Evolutionary conservation across 2,797 vertebrate species (phyloP).

Genomic region (Pachyuromys duprasi): DNA sequence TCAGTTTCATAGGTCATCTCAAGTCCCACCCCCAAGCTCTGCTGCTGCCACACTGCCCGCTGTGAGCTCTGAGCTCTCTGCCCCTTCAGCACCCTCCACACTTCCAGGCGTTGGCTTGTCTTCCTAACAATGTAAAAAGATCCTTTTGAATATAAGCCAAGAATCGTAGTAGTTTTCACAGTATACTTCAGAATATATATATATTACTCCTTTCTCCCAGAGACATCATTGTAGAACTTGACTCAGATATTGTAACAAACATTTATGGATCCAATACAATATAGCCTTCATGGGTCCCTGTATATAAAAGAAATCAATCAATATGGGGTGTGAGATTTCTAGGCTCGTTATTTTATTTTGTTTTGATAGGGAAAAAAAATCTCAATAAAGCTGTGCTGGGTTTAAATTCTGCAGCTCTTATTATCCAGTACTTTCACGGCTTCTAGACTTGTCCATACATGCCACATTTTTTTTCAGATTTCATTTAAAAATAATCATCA

Average conservation of each 20-base stretch:
- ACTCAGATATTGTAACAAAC: neutral
- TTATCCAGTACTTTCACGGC: neutral
- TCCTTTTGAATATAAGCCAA: neutral
- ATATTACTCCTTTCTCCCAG: neutral
- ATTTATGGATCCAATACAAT: neutral
- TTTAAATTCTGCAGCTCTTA: neutral
- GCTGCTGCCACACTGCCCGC: neutral
- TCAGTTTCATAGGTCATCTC: neutral
- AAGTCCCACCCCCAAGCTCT: neutral
- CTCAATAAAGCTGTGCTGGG: neutral
- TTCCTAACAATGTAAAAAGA: neutral
- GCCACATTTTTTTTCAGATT: neutral
- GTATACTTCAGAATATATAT: neutral
- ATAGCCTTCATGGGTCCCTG: neutral
- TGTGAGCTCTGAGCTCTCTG: neutral
- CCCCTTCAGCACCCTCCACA: neutral
- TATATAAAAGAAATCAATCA: neutral
- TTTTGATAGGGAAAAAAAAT: neutral
- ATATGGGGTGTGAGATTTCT: neutral
- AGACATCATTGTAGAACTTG: neutral
- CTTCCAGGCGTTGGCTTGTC: neutral
- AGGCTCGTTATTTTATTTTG: neutral
- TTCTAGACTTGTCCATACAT: neutral
- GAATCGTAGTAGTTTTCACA: conserved; percentile 2
- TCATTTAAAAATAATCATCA: neutral